phyloP scores from a whole-genome alignment of 2,797 vertebrate species.

The Rhabdophis nuchalis region DNA sequence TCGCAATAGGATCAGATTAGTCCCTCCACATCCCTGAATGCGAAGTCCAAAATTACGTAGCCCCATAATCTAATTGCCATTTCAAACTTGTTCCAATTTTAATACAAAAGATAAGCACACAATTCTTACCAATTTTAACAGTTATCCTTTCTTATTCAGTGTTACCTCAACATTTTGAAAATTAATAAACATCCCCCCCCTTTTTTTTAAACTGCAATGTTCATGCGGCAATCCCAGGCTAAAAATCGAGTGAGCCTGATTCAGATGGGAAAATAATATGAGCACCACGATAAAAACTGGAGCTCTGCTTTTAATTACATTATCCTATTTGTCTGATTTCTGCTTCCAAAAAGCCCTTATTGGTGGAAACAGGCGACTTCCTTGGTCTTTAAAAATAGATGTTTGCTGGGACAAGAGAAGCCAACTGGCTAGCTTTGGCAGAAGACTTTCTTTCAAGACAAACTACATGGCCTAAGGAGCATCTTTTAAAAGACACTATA shows the following conservation, averaged over 20 bases:
- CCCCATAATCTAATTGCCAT: neutral
- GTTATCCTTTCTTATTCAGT: neutral
- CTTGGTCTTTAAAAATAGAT: neutral
- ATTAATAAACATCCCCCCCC: neutral
- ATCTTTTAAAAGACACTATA: neutral
- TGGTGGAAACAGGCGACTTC: neutral
- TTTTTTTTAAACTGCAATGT: neutral
- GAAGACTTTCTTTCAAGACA: neutral
- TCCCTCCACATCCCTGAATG: neutral
- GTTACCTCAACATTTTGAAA: neutral
- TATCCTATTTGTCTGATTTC: neutral
- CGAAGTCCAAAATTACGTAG: constrained; percentile 1
- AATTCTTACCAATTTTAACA: neutral
- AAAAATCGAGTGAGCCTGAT: neutral
- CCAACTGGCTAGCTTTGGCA: neutral
- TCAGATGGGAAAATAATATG: neutral
- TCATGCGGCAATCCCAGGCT: constrained; percentile 12
- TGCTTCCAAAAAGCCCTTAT: neutral
- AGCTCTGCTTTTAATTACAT: neutral
- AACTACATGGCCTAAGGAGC: neutral
- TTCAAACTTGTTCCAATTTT: constrained; percentile 4
- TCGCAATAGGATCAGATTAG: neutral
- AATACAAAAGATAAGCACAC: constrained; percentile 17
- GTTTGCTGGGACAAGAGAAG: neutral
- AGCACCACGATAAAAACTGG: neutral